Evolutionary conservation across 2,113 vertebrate genomes (phyloP).

Genomic region (Zosterops japonicus): DNA sequence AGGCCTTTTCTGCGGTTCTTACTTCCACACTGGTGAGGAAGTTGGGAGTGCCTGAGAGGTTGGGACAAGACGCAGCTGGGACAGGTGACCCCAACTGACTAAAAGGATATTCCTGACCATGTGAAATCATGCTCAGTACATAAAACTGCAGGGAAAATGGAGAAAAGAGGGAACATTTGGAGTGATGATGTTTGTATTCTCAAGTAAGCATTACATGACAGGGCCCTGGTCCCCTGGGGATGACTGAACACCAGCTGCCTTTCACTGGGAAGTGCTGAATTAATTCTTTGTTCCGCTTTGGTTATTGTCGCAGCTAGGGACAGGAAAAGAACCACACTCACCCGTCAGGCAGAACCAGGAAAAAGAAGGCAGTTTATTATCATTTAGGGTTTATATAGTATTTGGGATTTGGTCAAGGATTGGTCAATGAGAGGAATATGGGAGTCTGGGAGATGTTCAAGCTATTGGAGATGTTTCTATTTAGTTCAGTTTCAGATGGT

Average conservation of each 20-base stretch:
- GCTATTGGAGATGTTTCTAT: no score
- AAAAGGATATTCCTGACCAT: neutral
- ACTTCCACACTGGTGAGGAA: accelerated
- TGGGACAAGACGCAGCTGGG: neutral
- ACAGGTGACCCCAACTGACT: neutral
- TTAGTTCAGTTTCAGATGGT: no score
- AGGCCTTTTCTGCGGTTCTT: neutral
- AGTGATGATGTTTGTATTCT: accelerated
- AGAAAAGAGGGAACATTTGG: neutral
- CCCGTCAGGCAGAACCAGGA: no score
- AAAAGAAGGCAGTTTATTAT: no score
- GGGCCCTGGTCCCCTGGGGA: neutral
- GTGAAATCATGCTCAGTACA: accelerated
- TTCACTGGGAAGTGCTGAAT: neutral
- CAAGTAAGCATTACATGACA: accelerated
- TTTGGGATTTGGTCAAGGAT: no score
- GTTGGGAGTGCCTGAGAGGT: accelerated
- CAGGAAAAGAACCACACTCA: no score
- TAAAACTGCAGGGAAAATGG: accelerated
- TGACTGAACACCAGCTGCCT: neutral
- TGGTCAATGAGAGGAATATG: no score
- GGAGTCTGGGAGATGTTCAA: no score
- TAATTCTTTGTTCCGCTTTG: neutral
- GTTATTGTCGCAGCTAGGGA: no score
- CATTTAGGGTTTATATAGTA: no score